Conservation (phyloP, 2,113 vertebrate genomes). For the Xiphias gladius region DNA sequence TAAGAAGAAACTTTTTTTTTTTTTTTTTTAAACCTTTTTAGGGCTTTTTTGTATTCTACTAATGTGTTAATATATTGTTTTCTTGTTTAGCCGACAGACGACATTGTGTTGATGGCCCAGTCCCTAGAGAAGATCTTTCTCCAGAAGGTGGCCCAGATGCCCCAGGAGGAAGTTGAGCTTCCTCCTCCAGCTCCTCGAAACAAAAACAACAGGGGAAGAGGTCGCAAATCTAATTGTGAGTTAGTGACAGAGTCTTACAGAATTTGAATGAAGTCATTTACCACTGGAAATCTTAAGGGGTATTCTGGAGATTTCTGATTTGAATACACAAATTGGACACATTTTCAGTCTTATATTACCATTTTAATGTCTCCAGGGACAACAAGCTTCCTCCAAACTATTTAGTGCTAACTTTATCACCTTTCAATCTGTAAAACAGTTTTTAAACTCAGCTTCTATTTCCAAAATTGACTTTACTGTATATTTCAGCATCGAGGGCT, state of each 20-base stretch:
- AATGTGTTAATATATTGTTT: neutral
- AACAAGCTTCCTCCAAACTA: neutral
- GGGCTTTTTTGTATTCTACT: neutral
- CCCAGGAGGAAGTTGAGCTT: constrained; percentile 92
- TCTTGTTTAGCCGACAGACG: constrained; percentile 89
- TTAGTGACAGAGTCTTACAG: neutral
- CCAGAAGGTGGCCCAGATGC: constrained; percentile 96
- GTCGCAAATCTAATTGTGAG: constrained; percentile 86
- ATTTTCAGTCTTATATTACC: neutral
- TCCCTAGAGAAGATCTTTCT: constrained; percentile 95
- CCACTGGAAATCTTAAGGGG: neutral
- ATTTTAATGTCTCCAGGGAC: neutral
- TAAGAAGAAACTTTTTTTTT: too few relatives aligned
- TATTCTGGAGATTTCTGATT: neutral
- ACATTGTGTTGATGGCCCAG: constrained; percentile 97
- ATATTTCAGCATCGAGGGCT: constrained; percentile 77
- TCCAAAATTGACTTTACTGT: neutral
- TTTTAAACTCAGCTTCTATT: neutral
- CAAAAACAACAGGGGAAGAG: constrained; percentile 89
- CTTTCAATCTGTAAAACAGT: neutral
- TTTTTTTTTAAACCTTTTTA: neutral
- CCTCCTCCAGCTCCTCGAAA: constrained; percentile 88
- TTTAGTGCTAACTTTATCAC: too few relatives aligned
- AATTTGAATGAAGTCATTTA: too few relatives aligned
- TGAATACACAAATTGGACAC: neutral